phyloP scores from a whole-genome alignment of 2,113 vertebrate genomes.

The Elanus axillaris region DNA sequence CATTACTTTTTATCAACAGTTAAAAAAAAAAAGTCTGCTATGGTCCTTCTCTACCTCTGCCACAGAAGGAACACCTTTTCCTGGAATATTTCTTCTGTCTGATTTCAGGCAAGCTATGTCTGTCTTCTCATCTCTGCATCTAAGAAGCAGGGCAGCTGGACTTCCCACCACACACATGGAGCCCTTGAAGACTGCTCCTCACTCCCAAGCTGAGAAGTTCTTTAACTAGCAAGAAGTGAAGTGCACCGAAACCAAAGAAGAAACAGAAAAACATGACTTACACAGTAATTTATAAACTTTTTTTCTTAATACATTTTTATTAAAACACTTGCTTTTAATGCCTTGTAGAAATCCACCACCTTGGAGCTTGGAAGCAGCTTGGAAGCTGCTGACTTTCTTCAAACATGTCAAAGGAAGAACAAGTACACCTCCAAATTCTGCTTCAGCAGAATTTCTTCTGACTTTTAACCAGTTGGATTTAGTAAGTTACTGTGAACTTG shows the following conservation, averaged over 20 bases:
- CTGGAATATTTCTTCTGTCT: not conserved
- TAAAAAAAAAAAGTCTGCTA: not conserved
- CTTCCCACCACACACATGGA: not conserved
- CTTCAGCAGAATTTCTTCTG: constrained; percentile 4
- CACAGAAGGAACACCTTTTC: not conserved
- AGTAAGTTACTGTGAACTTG: constrained; percentile 11
- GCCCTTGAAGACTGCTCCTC: not conserved
- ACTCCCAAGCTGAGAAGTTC: not conserved
- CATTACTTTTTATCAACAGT: not conserved
- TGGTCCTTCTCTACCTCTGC: not conserved
- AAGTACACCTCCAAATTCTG: not conserved
- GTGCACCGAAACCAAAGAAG: not conserved
- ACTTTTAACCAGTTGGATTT: not conserved
- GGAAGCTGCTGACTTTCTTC: constrained; percentile 23
- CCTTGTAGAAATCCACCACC: constrained; percentile 55
- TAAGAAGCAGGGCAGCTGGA: not conserved
- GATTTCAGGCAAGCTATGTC: not conserved
- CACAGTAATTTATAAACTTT: not conserved
- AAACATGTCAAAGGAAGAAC: constrained; percentile 12
- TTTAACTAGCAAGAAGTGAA: not conserved
- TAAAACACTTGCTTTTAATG: constrained; percentile 64
- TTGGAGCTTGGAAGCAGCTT: no score
- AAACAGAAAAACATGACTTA: not conserved
- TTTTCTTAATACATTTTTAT: constrained; percentile 60
- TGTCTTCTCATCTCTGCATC: not conserved